These are phyloP conservation scores for Tretioscincus oriximinensis DNA, from an alignment of 2,113 vertebrate species.

Conservation along the genomic window DNA sequence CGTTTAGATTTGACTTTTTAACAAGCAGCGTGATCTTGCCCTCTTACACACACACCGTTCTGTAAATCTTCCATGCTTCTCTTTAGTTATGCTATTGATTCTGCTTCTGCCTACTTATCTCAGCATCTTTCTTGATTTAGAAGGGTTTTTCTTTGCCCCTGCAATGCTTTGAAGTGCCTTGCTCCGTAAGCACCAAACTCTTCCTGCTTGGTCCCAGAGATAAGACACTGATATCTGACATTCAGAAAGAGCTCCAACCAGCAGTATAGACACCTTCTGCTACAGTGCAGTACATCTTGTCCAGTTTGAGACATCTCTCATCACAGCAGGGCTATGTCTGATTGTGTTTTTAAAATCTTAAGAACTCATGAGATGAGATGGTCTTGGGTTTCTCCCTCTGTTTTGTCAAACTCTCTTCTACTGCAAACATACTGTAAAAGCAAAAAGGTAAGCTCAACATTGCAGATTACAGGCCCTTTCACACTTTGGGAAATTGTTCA, in stretches of 20 bases:
- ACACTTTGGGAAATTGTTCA: too few species aligned
- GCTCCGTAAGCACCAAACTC: not conserved
- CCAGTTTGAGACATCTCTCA: not conserved
- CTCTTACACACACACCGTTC: not conserved
- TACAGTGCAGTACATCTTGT: not conserved
- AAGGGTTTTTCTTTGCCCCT: not conserved
- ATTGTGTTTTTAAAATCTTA: not conserved
- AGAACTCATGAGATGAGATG: not conserved
- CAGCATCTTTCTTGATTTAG: slow-evolving; percentile 5
- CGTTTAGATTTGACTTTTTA: slow-evolving; percentile 15
- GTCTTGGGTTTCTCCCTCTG: slow-evolving; percentile 22
- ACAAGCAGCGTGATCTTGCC: not conserved
- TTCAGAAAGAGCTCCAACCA: slow-evolving; percentile 9
- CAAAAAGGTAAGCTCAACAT: not conserved
- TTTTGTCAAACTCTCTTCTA: not conserved
- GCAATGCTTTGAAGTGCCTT: not conserved
- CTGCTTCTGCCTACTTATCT: not conserved
- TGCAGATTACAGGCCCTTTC: not conserved
- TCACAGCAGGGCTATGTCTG: not conserved
- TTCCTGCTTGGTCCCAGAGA: not conserved
- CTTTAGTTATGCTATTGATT: not conserved
- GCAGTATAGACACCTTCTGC: not conserved
- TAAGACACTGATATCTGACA: accelerated
- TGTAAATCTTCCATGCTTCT: not conserved
- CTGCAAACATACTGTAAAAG: not conserved